Base-by-base conservation (phyloP, 2,797 vertebrate genomes). In the Microctenopoma lineatum region DNA sequence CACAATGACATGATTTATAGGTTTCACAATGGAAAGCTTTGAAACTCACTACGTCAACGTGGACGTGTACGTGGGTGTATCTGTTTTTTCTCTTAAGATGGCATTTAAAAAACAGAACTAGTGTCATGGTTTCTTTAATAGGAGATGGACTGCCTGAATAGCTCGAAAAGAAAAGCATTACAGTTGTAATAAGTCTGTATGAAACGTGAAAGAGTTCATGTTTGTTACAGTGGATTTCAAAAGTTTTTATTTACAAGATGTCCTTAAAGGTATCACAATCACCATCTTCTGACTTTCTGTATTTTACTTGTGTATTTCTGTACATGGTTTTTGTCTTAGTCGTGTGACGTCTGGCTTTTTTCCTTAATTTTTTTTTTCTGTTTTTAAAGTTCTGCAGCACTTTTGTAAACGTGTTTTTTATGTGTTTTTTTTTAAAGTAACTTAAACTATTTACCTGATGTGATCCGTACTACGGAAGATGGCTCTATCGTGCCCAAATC, bases 11-110 rank as follows among this genome's bases (percentile, higher is more conserved):
- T 44, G 54, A 74, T 69, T 52, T 34, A 78, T 71, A 84, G 81
- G 75, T 87, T 89, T 77, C 80, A 80, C 65, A 80, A 38, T 86
- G 46, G 79, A 87, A 84, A 70, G 13, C 4, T 66, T 8, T 1
- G 2, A 52, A 4, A 32, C 29, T 18, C 11, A 39, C 59, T 75
- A 12, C 3, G 41, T 66, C 59, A 75, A 4, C 21, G 7, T 50
- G 54, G 4, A 38, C 13, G 16, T 26, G 4, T 66, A 25, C 32
- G 57, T 77, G 79, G 83, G 80, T 80, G 83, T 88, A 78, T 76
- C 75, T 56, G 26, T 38, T 13, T 48, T 48, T 32, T 61, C 15
- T 42, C 26, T 12, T 50, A 51, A 7, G 11, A 67, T 70, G 25
- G 4, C 36, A 6, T 57, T 67, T 57, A 46, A 29, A 34, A 34